Evolutionary conservation across 2,888 invertebrate species (phyloP), one percentile per base, ranked within the genome.

Genomic region (Ernsta delagoae): DNA sequence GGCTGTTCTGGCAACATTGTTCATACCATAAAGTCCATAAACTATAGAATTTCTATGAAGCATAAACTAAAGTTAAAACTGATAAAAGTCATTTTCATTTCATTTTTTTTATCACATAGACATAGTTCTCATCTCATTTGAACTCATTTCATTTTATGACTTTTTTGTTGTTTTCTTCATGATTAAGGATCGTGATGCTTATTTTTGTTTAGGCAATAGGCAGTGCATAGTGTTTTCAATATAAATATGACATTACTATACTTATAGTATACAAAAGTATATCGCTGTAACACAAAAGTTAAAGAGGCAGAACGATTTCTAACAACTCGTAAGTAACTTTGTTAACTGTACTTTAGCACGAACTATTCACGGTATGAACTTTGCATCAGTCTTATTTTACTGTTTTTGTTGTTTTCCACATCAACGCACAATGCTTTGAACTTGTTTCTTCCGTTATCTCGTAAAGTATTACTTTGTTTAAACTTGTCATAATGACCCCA

Each of bases 331-430:
- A 34, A 43, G 66, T 66, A 60, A 60, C 43, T 65, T 50, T 50
- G 6, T 12, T 48, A 45, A 66, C 66, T 66, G 66, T 66, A 39
- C 59, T 53, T 5, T 12, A 31, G 34, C 34, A 56, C 34, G 11
- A 34, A 56, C 54, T 56, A n/a, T 50, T 50, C 8, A 1, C 8
- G 43, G 24, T 34, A 56, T 34, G 59, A 36, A 41, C 57, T 57
- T 16, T 50, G 5, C 34, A 31, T 41, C 56, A 43, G 24, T 48
- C 3, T 24, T 24, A 24, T 24, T 24, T 59, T 43, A 43, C 59
- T 34, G 54, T 60, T n/a, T 54, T 60, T 66, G 41, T 9, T 61
- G 53, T 59, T 70, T 65, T 70, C 54, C 66, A 60, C 66, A 43
- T 66, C 54, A 60, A 31, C 41, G 66, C 50, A 66, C 59, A 41